Conservation (phyloP, 1,140 invertebrate species). For the Drosophila biarmipes region DNA sequence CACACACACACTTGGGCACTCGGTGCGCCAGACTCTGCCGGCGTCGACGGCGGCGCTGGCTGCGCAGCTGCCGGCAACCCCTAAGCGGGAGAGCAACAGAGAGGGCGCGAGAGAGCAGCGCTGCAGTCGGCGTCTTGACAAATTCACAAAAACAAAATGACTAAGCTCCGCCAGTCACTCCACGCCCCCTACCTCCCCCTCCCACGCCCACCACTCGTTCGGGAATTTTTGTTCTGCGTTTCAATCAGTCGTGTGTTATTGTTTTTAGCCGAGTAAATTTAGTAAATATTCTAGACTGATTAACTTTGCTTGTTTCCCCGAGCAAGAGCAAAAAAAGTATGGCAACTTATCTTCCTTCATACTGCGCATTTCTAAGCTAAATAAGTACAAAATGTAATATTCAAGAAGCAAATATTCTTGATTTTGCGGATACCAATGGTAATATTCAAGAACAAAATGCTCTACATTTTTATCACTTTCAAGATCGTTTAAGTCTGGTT, state of each 20-base stretch:
- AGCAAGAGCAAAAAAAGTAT: background rate
- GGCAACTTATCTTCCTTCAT: background rate
- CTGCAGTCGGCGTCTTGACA: constrained; percentile 62
- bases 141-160: constrained; percentile 80
- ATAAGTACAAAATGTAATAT: no score
- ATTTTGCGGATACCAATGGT: no score
- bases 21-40: constrained; percentile 61
- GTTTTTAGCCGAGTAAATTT: constrained; percentile 11
- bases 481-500: no score
- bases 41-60: constrained; percentile 31
- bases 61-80: constrained; percentile 76
- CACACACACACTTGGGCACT: constrained; percentile 4
- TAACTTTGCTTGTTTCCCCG: constrained; percentile 9
- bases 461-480: no score
- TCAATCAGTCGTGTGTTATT: constrained; percentile 38
- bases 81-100: constrained; percentile 54
- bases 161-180: constrained; percentile 53
- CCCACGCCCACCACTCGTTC: constrained; percentile 7
- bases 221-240: constrained; percentile 57
- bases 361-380: no score
- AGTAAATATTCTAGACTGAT: constrained; percentile 16
- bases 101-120: constrained; percentile 14
- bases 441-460: no score
- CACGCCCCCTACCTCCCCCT: constrained; percentile 24
- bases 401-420: no score